Conservation (phyloP, 2,888 invertebrate genomes). For the Acronicta leporina region DNA sequence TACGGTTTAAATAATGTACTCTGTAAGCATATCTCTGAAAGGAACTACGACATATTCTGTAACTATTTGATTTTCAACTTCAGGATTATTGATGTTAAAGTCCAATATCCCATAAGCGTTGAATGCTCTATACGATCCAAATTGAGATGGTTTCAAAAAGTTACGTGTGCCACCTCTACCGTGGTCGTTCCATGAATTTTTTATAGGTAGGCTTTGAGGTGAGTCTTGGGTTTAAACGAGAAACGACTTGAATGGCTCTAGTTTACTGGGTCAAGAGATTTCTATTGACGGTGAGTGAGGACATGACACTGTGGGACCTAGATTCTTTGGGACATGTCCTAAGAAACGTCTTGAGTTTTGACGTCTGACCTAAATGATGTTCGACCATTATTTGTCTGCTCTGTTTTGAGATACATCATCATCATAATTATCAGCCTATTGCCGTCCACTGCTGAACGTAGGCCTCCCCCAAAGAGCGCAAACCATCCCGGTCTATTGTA, state of each 20-base stretch:
- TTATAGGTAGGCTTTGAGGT: slow-evolving; percentile 77
- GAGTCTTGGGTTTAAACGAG: slow-evolving; percentile 70
- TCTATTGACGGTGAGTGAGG: slow-evolving; percentile 75
- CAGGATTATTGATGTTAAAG: slow-evolving; percentile 52
- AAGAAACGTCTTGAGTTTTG: too few relatives aligned
- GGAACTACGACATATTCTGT: slow-evolving; percentile 39
- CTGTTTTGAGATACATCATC: too few relatives aligned
- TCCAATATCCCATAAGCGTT: slow-evolving; percentile 51
- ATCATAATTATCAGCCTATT: too few relatives aligned
- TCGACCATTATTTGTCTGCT: too few relatives aligned
- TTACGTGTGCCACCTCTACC: slow-evolving; percentile 60
- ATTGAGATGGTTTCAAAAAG: slow-evolving; percentile 70
- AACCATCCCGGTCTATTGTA: too few relatives aligned
- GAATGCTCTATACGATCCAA: slow-evolving; percentile 57
- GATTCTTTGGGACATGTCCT: slow-evolving; percentile 55
- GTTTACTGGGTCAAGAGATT: slow-evolving; percentile 79
- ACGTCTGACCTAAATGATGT: too few relatives aligned
- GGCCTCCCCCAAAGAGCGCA: too few relatives aligned
- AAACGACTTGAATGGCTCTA: slow-evolving; percentile 76
- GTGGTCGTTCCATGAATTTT: slow-evolving; percentile 74
- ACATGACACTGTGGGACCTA: slow-evolving; percentile 64
- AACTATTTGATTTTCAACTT: slow-evolving; percentile 50
- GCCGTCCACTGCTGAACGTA: too few relatives aligned
- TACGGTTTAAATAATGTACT: slow-evolving; percentile 12
- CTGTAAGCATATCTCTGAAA: slow-evolving; percentile 43